These are phyloP conservation scores for Ectropis crepuscularia DNA, from an alignment of 2,888 invertebrate genomes.

Conservation along the genomic window DNA sequence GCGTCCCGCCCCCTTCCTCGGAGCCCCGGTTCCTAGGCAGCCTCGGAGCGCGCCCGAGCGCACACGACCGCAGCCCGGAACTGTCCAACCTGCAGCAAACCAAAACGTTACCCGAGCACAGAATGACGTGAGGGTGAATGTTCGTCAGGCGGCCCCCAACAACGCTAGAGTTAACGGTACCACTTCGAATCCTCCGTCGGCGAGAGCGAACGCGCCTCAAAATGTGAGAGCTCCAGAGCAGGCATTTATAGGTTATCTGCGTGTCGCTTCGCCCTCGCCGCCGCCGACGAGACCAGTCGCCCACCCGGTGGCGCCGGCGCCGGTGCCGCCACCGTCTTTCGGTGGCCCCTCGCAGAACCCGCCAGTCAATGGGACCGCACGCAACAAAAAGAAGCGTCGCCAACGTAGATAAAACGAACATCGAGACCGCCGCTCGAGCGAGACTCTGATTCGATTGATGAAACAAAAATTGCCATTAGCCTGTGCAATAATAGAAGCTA, in stretches of 20 bases:
- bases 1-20: slow-evolving; percentile 31
- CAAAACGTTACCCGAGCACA: slow-evolving; percentile 6
- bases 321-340: slow-evolving; percentile 37
- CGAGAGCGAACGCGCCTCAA: slow-evolving; percentile 2
- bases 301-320: slow-evolving; percentile 33
- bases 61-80: background rate
- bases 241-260: slow-evolving; percentile 8
- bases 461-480: slow-evolving; percentile 5
- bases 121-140: background rate
- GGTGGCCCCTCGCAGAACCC: slow-evolving; percentile 34
- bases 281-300: background rate
- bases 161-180: background rate
- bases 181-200: background rate
- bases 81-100: background rate
- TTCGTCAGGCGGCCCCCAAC: background rate
- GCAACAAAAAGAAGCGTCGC: slow-evolving; percentile 70
- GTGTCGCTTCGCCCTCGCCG: slow-evolving; percentile 10
- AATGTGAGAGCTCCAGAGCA: slow-evolving; percentile 1
- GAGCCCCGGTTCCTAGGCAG: slow-evolving; percentile 1
- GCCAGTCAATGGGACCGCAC: slow-evolving; percentile 50
- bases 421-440: background rate
- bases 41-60: slow-evolving; percentile 11
- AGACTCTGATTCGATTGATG: slow-evolving; percentile 7
- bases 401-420: slow-evolving; percentile 67
- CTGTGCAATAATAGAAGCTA: slow-evolving; percentile 13